Conservation (phyloP, 2,888 invertebrate species). For the Allacma fusca region DNA sequence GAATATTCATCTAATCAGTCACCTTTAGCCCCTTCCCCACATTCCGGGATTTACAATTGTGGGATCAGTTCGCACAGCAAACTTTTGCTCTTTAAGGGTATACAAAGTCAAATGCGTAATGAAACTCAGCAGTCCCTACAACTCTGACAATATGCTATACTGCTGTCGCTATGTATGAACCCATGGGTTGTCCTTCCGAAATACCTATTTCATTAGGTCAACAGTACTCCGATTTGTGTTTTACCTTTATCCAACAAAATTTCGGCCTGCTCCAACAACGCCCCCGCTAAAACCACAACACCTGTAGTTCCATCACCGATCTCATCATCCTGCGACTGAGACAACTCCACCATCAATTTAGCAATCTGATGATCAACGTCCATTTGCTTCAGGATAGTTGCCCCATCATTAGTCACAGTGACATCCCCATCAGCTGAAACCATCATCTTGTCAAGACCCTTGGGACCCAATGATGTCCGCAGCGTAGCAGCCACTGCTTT, state of each 20-base stretch:
- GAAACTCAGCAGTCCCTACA: too few species aligned
- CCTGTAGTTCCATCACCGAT: constrained; percentile 99
- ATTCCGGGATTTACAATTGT: too few species aligned
- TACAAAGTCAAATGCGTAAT: too few species aligned
- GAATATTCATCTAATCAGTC: too few species aligned
- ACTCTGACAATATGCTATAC: too few species aligned
- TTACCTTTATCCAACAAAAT: constrained; percentile 82
- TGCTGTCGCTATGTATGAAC: too few species aligned
- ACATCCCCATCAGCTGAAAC: constrained; percentile 97
- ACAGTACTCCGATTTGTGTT: too few species aligned
- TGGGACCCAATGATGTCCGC: constrained; percentile 93
- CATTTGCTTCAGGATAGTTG: constrained; percentile 99
- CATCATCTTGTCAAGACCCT: constrained; percentile 97
- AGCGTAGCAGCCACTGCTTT: constrained; percentile 89
- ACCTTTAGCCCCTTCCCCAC: too few species aligned
- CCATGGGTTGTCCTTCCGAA: too few species aligned
- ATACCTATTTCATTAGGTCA: too few species aligned
- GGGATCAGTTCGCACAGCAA: too few species aligned
- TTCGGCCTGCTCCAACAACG: constrained; percentile 94
- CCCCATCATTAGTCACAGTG: constrained; percentile 98
- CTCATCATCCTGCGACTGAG: constrained; percentile 99
- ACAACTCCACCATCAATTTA: constrained; percentile 95
- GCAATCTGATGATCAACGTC: constrained; percentile 99
- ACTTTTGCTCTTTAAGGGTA: too few species aligned
- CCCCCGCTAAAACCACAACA: constrained; percentile 88